Base-by-base conservation (phyloP, 2,113 vertebrate genomes). In the Cephalopterus ornatus region DNA sequence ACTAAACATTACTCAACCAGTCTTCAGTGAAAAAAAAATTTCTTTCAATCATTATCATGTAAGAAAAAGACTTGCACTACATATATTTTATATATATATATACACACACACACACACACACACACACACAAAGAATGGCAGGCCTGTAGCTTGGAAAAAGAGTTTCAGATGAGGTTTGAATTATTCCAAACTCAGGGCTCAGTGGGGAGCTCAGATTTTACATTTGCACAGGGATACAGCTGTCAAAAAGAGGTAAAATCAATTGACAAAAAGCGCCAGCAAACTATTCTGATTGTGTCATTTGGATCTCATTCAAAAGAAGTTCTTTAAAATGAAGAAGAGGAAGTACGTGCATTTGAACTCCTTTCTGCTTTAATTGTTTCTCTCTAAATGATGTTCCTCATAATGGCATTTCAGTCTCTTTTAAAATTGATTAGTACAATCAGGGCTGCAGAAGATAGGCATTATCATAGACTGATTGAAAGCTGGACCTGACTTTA, bases 241-340 rank as follows among this genome's bases (percentile, higher is more conserved):
- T 92, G 71, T 92, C 88, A 95, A 93, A 95, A 89, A 89, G 84
- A 92, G 44, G 77, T 59, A 95, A 95, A 95, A 86, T 83, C 85
- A 95, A 63, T 12, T 87, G 85, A 87, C 55, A 96, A 86, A 88
- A 56, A 67, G 39, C 59, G 87, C 49, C 22, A 86, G 58, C 90
- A 92, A 95, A 89, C 8, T 3, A 70, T 76, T 68, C 67, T 84
- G 81, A 86, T 85, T 75, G 78, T 80, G 42, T 85, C 13, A 83
- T 92, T 94, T 95, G 71, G 75, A 88, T 39, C 37, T 92, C 46
- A 59, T 68, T 85, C 65, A 86, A 66, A 83, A 68, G 42, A 58
- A 63, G 47, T 72, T 86, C 13, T 88, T 91, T 62, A 76, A 93
- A 83, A 53, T 44, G 17, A 93, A 82, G 62, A 79, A 81, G 21